A percentile compares a stretch with the other conserved stretches of the same genome.
phyloP scores from a whole-genome alignment of 92 coral and sea anemone species.

The Siderastrea siderea region DNA sequence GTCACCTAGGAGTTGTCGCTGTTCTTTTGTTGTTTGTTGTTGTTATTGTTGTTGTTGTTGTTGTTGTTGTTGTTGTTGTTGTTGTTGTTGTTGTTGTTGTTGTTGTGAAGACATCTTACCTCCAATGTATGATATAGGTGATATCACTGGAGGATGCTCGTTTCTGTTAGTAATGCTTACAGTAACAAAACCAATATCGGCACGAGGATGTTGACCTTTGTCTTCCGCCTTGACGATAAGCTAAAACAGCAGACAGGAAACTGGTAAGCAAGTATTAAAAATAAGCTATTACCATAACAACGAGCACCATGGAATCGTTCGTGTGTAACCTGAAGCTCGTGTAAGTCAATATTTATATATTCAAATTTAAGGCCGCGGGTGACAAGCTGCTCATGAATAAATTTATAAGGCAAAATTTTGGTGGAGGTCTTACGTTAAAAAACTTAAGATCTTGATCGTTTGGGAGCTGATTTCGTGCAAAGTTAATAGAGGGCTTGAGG shows the following conservation, averaged over 20 bases:
- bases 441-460: no score
- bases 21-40: background rate
- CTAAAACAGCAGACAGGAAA: slow-evolving; percentile 32
- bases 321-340: no score
- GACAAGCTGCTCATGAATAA: no score
- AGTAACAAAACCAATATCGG: slow-evolving; percentile 56
- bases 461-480: no score
- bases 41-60: background rate
- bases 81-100: background rate
- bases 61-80: background rate
- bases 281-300: no score
- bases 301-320: no score
- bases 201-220: slow-evolving; percentile 61
- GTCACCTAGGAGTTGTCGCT: background rate
- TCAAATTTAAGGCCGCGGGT: no score
- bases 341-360: no score
- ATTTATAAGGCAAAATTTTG: no score
- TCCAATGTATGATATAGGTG: slow-evolving; percentile 46
- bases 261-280: background rate
- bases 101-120: slow-evolving; percentile 37
- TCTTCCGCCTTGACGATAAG: slow-evolving; percentile 67
- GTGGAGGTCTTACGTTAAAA: no score
- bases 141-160: slow-evolving; percentile 63
- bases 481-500: no score
- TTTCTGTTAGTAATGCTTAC: slow-evolving; percentile 56